phyloP scores from a whole-genome alignment of 2,113 vertebrate genomes.

The Lichenostomus cassidix region DNA sequence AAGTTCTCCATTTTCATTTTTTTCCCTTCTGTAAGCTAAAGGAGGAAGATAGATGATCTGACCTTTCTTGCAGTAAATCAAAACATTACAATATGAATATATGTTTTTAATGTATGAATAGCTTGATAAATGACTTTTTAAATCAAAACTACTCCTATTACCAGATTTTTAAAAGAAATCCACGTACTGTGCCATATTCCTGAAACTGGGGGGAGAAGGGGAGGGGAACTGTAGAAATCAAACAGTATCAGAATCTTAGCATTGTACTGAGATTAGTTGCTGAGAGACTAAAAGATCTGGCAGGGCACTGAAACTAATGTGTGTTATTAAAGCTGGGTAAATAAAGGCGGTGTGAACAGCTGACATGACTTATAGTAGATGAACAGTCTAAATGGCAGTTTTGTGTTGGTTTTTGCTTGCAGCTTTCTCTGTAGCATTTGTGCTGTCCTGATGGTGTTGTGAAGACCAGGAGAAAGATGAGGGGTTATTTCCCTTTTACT shows the following conservation, averaged over 20 bases:
- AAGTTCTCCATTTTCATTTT: background rate
- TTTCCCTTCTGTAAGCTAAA: background rate
- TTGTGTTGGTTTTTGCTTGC: background rate
- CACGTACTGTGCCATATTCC: background rate
- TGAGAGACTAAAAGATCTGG: background rate
- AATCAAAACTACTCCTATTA: background rate
- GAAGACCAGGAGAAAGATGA: background rate
- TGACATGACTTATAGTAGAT: background rate
- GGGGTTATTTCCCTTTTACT: background rate
- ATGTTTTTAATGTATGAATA: background rate
- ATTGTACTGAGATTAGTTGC: background rate
- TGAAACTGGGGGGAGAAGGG: background rate
- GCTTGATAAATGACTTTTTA: background rate
- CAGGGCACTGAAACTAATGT: background rate
- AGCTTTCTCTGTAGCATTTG: background rate
- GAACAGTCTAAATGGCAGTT: background rate
- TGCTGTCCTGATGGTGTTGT: background rate
- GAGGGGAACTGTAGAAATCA: background rate
- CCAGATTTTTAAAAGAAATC: background rate
- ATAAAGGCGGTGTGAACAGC: background rate
- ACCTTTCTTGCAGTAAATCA: background rate
- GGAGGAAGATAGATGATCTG: background rate
- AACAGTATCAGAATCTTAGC: background rate
- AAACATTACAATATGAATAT: background rate
- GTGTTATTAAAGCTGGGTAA: background rate